Conservation (phyloP, 92 coral and sea anemone species). For the Montipora capitata region DNA sequence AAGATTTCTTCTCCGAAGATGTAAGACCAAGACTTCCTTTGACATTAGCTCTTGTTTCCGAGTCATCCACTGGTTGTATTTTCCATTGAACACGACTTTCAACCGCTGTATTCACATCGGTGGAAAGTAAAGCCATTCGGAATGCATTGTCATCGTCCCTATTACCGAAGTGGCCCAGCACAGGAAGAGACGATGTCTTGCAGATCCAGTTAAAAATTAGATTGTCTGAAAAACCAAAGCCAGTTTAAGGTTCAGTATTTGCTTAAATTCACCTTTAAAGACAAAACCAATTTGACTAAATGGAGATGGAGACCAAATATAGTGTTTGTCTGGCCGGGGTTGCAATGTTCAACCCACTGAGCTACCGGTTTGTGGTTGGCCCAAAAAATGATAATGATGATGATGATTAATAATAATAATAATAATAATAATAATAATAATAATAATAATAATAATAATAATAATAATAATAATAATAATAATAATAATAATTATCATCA, state of each 20-base stretch:
- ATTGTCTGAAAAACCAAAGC: background rate
- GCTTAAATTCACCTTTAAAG: too few relatives aligned
- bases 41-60: background rate
- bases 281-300: too few relatives aligned
- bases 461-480: too few relatives aligned
- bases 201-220: slow-evolving; percentile 32
- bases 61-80: background rate
- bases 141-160: slow-evolving; percentile 1
- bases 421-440: too few relatives aligned
- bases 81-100: background rate
- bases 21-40: background rate
- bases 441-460: too few relatives aligned
- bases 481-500: too few relatives aligned
- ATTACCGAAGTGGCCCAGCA: background rate
- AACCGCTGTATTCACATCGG: background rate
- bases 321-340: too few relatives aligned
- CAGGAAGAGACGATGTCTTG: slow-evolving; percentile 39
- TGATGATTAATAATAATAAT: too few relatives aligned
- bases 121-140: background rate
- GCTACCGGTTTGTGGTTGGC: too few relatives aligned
- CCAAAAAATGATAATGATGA: too few relatives aligned
- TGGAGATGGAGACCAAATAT: too few relatives aligned
- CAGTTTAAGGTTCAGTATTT: background rate
- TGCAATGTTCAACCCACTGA: too few relatives aligned
- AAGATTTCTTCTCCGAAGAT: slow-evolving; percentile 27